Percentiles rank a stretch among this genome's conserved stretches.
phyloP scores from a whole-genome alignment of 2,797 vertebrate species.

The Botia almorhae region DNA sequence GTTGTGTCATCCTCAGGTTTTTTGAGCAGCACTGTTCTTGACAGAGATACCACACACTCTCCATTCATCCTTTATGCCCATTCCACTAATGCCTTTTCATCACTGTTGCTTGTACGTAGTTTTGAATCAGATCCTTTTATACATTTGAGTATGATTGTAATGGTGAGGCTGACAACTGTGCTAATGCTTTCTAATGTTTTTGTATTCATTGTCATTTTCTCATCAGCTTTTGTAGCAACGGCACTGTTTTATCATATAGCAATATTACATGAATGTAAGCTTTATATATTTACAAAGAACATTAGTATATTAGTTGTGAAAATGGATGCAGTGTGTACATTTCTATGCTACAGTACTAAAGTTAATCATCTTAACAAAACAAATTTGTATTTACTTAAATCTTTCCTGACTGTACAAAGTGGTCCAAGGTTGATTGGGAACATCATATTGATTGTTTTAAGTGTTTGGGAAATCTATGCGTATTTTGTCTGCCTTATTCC shows the following conservation, averaged over 20 bases:
- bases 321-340: neutral
- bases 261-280: conserved; percentile 46
- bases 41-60: conserved; percentile 2
- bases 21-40: conserved; percentile 39
- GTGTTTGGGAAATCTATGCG: neutral
- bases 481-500: conserved; percentile 23
- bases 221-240: conserved; percentile 46
- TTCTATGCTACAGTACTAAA: conserved; percentile 37
- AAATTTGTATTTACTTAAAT: conserved; percentile 6
- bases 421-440: conserved; percentile 31
- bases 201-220: conserved; percentile 29
- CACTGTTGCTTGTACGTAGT: conserved; percentile 41
- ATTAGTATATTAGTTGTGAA: neutral
- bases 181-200: conserved; percentile 29
- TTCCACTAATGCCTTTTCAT: conserved; percentile 53
- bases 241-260: conserved; percentile 50
- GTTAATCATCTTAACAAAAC: conserved; percentile 23
- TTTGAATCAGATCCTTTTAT: conserved; percentile 44
- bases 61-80: conserved; percentile 18
- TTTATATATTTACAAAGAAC: conserved; percentile 35
- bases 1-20: conserved; percentile 53
- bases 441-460: conserved; percentile 27
- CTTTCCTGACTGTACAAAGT: conserved; percentile 18
- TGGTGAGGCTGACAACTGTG: conserved; percentile 7
- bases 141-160: conserved; percentile 6